Conservation (phyloP, 2,113 vertebrate species). For the Ellobius talpinus region DNA sequence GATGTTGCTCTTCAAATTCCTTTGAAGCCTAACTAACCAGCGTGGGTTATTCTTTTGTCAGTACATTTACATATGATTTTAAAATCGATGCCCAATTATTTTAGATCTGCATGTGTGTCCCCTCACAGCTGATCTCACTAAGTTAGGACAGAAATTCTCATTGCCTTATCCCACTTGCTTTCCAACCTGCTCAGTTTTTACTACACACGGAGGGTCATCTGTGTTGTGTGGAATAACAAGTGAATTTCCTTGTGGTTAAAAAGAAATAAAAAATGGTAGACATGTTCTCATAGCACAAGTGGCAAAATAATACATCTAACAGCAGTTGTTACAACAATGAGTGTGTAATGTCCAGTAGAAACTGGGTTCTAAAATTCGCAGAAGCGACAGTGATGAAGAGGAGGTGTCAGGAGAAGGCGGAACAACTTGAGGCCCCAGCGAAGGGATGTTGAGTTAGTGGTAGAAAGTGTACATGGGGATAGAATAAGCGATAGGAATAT, state of each 20-base stretch:
- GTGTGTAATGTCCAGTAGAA: neutral
- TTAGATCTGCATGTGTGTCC: neutral
- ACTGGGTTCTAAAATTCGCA: neutral
- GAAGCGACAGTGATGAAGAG: neutral
- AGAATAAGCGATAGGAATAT: neutral
- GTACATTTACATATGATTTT: neutral
- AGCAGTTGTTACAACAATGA: neutral
- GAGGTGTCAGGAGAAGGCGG: neutral
- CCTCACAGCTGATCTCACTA: neutral
- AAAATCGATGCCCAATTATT: neutral
- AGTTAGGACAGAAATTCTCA: neutral
- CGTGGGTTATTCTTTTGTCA: neutral
- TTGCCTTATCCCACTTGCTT: neutral
- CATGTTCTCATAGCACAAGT: neutral
- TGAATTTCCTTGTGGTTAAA: neutral
- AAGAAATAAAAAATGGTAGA: constrained; percentile 22
- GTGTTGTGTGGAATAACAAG: neutral
- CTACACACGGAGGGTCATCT: neutral
- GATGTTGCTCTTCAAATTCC: neutral
- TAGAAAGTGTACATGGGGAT: neutral
- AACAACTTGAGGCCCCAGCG: neutral
- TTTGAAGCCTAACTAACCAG: neutral
- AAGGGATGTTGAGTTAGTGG: neutral
- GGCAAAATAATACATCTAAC: neutral
- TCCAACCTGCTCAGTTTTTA: neutral